Conservation (phyloP, 2,113 vertebrate genomes). For the Hystrix brachyura region DNA sequence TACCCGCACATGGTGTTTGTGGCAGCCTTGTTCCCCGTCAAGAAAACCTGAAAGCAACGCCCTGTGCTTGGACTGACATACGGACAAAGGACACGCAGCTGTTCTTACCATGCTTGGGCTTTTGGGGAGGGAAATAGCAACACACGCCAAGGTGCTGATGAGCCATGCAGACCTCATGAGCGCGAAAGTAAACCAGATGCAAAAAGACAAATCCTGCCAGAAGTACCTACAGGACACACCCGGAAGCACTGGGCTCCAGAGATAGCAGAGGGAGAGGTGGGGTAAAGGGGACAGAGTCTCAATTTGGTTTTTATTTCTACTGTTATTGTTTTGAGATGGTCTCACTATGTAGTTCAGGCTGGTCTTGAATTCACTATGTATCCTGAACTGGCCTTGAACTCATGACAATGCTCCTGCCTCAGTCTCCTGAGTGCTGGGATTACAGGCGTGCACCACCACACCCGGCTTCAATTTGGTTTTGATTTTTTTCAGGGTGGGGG, state of each 20-base stretch:
- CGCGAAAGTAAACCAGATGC: neutral
- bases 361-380: neutral
- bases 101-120: neutral
- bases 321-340: neutral
- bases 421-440: neutral
- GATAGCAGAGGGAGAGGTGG: neutral
- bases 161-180: neutral
- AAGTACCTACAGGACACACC: neutral
- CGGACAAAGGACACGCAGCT: neutral
- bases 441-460: neutral
- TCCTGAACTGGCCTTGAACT: neutral
- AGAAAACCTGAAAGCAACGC: neutral
- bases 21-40: neutral
- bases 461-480: neutral
- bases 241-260: neutral
- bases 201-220: neutral
- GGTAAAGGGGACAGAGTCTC: neutral
- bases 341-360: neutral
- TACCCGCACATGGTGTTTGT: neutral
- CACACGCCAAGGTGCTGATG: accelerated
- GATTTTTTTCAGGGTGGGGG: neutral
- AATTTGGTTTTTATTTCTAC: neutral
- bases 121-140: neutral
- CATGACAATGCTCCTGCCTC: neutral
- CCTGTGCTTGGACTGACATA: neutral